These are phyloP conservation scores for Arrhamphus sclerolepis DNA, from an alignment of 2,797 vertebrate species.

Conservation along the genomic window DNA sequence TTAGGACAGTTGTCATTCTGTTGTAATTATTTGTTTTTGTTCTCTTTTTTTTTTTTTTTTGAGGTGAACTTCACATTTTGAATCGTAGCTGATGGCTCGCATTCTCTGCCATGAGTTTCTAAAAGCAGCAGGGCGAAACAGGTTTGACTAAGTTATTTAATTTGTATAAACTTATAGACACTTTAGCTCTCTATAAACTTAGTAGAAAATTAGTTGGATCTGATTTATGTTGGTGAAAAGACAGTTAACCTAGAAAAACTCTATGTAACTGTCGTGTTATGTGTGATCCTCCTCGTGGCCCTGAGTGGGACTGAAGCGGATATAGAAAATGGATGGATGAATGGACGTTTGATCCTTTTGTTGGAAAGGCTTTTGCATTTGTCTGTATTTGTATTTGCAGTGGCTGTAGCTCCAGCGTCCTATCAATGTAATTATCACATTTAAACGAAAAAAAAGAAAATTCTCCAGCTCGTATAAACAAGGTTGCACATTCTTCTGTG, in stretches of 20 bases:
- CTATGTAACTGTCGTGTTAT: too few species aligned
- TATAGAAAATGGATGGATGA: too few species aligned
- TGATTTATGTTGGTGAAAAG: background rate
- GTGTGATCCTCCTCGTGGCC: too few species aligned
- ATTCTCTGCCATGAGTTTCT: slow-evolving; percentile 4
- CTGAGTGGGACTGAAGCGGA: too few species aligned
- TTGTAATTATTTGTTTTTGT: background rate
- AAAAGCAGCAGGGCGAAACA: slow-evolving; percentile 14
- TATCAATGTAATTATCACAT: slow-evolving; percentile 19
- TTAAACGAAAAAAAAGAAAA: slow-evolving; percentile 15
- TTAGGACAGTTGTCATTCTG: background rate
- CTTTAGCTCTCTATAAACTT: background rate
- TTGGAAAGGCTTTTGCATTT: slow-evolving; percentile 1
- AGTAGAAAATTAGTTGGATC: background rate
- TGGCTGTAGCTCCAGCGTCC: background rate
- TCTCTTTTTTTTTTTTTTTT: slow-evolving; percentile 7
- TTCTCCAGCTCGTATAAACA: background rate
- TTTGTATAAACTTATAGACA: slow-evolving; percentile 2
- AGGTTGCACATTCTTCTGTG: slow-evolving; percentile 27
- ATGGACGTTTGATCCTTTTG: too few species aligned
- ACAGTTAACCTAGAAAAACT: too few species aligned
- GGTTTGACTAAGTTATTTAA: background rate
- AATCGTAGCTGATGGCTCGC: slow-evolving; percentile 12
- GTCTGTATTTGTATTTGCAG: background rate
- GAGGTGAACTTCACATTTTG: background rate